Conservation (phyloP, 2,797 vertebrate species). For the Bradypus variegatus region DNA sequence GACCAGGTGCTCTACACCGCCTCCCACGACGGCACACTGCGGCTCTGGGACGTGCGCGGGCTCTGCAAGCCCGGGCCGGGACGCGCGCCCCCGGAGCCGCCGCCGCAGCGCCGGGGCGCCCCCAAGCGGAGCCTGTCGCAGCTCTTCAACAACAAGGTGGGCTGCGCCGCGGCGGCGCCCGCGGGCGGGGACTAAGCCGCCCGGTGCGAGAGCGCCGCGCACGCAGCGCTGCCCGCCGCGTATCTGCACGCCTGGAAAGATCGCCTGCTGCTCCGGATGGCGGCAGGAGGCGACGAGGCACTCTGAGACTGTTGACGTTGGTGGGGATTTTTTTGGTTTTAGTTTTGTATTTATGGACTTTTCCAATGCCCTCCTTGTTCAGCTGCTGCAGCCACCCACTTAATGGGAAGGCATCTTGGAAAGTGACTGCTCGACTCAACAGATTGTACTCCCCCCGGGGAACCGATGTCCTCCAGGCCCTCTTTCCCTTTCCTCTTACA, state of each 20-base stretch:
- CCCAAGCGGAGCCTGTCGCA: conserved; percentile 74
- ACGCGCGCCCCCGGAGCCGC: conserved; percentile 68
- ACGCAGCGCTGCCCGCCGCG: neutral
- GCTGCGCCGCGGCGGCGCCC: conserved; percentile 68
- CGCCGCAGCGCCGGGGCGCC: conserved; percentile 69
- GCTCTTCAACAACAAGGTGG: conserved; percentile 79
- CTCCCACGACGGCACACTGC: conserved; percentile 76
- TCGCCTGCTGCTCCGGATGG: neutral
- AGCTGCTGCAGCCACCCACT: neutral
- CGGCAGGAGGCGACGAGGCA: too few relatives aligned
- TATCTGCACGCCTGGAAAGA: neutral
- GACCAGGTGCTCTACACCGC: conserved; percentile 78
- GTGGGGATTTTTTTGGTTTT: neutral
- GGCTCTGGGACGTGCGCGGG: conserved; percentile 78
- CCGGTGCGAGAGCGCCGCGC: neutral
- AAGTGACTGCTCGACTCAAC: neutral
- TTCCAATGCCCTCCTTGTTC: neutral
- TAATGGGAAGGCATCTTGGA: neutral
- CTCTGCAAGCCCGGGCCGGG: conserved; percentile 66
- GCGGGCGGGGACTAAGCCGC: conserved; percentile 59
- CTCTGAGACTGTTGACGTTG: too few relatives aligned
- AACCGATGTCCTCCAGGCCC: too few relatives aligned
- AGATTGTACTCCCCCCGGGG: neutral
- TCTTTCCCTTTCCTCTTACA: neutral
- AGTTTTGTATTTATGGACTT: neutral